Conservation (phyloP, 1,140 invertebrate species). For the Saccostrea cuccullata region DNA sequence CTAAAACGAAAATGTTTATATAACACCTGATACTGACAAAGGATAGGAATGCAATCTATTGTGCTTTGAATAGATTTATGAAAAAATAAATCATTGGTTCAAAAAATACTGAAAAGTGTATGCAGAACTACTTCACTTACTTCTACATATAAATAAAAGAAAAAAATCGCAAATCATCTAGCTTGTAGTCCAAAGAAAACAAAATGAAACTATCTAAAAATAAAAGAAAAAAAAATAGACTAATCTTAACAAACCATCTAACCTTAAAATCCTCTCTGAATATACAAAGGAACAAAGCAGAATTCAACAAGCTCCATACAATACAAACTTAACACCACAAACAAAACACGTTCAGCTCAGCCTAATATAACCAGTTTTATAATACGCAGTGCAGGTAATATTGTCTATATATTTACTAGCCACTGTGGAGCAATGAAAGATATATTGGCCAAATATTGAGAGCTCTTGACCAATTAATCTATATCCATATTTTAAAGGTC, state of each 20-base stretch:
- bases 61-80: too few relatives aligned
- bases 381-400: too few relatives aligned
- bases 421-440: background rate
- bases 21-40: too few relatives aligned
- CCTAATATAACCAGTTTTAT: too few relatives aligned
- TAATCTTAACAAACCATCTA: background rate
- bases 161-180: background rate
- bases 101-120: too few relatives aligned
- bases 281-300: background rate
- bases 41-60: too few relatives aligned
- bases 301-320: background rate
- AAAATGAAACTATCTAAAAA: background rate
- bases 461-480: conserved; percentile 13
- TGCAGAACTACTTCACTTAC: too few relatives aligned
- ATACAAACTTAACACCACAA: background rate
- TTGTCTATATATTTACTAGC: too few relatives aligned
- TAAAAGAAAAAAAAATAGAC: background rate
- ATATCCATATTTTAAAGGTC: background rate
- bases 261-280: background rate
- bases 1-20: too few relatives aligned
- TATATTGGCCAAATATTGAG: background rate
- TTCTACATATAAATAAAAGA: background rate
- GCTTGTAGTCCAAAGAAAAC: background rate
- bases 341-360: background rate
- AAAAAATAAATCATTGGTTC: too few relatives aligned